Percentiles rank a stretch among this genome's conserved stretches.
phyloP scores from a whole-genome alignment of 1,140 invertebrate species.

The Triops longicaudatus region DNA sequence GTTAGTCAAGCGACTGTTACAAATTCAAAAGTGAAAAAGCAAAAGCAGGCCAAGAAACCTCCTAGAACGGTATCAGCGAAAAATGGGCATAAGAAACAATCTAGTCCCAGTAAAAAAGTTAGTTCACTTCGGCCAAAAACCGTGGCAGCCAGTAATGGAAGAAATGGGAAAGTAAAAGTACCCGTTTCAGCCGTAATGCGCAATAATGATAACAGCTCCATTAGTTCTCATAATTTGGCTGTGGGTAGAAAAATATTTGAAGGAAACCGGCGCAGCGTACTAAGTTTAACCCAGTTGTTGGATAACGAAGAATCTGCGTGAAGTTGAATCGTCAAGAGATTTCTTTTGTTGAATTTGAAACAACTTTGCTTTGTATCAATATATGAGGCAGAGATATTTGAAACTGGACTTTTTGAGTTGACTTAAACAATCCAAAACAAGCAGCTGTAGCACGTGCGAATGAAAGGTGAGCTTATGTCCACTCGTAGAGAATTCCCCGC shows the following conservation, averaged over 20 bases:
- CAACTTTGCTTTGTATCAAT: neutral
- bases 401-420: neutral
- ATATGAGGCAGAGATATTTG: neutral
- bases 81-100: neutral
- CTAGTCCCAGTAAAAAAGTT: neutral
- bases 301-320: conserved; percentile 5
- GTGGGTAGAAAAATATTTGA: neutral
- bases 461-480: conserved; percentile 11
- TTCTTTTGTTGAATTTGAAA: neutral
- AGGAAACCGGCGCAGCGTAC: neutral
- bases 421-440: neutral
- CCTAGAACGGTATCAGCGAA: neutral
- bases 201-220: neutral
- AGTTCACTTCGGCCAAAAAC: neutral
- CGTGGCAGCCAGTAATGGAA: neutral
- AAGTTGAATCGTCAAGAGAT: neutral
- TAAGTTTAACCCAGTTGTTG: neutral
- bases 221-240: neutral
- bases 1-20: neutral
- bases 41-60: neutral
- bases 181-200: neutral
- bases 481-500: neutral
- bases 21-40: neutral
- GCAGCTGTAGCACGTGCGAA: neutral
- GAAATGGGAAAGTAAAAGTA: neutral